Evolutionary conservation across 2,888 invertebrate genomes (phyloP).

Genomic region (Mesorhabditis spiculigera): DNA sequence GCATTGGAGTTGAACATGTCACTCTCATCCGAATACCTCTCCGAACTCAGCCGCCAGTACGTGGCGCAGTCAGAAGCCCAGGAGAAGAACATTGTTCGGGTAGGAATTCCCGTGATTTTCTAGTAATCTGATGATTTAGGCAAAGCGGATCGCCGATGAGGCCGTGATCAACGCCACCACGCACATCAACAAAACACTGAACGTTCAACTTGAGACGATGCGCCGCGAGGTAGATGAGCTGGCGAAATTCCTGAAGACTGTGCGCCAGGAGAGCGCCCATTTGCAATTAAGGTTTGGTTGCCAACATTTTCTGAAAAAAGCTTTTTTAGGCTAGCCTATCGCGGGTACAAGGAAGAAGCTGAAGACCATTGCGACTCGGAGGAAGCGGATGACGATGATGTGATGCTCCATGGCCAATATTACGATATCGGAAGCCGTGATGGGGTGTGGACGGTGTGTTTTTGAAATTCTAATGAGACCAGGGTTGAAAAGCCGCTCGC

Average conservation of each 20-base stretch:
- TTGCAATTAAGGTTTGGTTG: neutral
- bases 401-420: neutral
- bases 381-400: neutral
- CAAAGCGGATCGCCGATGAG: neutral
- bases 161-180: neutral
- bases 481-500: no score
- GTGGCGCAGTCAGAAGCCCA: slow-evolving; percentile 12
- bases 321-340: neutral
- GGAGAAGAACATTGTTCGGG: slow-evolving; percentile 3
- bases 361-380: neutral
- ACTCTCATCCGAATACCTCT: slow-evolving; percentile 88
- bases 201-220: neutral
- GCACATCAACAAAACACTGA: neutral
- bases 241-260: neutral
- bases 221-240: neutral
- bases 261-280: neutral
- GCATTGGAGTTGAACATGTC: slow-evolving; percentile 92
- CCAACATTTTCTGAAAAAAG: neutral
- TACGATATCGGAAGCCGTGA: neutral
- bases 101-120: neutral
- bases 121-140: neutral
- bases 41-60: slow-evolving; percentile 76
- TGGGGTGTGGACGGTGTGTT: slow-evolving; percentile 1
- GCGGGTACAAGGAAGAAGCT: neutral
- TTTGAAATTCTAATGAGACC: no score